Conservation (phyloP, 2,113 vertebrate species). For the Pelmatolapia mariae region DNA sequence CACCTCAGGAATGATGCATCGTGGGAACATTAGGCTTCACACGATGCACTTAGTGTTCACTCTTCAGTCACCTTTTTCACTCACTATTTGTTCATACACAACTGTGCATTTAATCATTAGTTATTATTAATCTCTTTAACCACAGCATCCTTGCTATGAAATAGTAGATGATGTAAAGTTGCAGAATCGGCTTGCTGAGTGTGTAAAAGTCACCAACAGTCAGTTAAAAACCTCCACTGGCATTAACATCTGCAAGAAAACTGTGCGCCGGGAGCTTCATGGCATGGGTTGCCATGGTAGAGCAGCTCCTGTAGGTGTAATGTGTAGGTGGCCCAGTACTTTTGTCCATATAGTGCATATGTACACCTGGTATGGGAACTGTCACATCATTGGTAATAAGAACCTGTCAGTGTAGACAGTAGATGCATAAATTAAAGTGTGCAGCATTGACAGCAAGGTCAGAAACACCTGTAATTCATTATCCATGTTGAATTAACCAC, state of each 20-base stretch:
- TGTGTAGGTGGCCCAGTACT: fast-evolving
- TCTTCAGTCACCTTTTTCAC: neutral
- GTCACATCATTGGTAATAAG: neutral
- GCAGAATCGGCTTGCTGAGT: fast-evolving
- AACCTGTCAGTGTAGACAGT: neutral
- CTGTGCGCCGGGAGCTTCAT: fast-evolving
- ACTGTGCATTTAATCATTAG: neutral
- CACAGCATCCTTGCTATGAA: neutral
- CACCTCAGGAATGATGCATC: neutral
- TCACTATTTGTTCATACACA: neutral
- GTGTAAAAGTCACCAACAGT: fast-evolving
- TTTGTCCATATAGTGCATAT: neutral
- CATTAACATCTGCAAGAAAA: neutral
- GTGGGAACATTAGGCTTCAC: neutral
- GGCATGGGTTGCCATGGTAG: neutral
- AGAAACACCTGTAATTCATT: neutral
- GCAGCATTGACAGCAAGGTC: neutral
- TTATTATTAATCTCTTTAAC: neutral
- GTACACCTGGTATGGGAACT: neutral
- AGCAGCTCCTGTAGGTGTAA: neutral
- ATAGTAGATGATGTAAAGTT: neutral
- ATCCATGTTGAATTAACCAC: neutral
- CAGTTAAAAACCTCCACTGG: neutral
- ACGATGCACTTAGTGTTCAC: neutral
- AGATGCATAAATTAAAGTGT: neutral